Conservation (phyloP, 2,113 vertebrate genomes). For the cattle (Bos taurus) region DNA sequence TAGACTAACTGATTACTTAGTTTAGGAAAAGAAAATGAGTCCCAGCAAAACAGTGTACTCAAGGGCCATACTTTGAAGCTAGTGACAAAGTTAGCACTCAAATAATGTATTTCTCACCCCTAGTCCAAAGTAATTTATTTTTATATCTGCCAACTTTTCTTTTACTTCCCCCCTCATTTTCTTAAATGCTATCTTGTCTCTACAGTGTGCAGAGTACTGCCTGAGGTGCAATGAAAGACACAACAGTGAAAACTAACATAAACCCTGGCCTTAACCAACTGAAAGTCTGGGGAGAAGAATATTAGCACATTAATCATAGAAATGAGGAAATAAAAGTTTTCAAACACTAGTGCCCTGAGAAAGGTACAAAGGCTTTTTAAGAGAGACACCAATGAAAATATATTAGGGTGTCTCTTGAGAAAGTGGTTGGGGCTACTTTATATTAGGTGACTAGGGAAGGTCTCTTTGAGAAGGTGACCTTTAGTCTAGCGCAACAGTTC, state of each 20-base stretch:
- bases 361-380: background rate
- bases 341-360: background rate
- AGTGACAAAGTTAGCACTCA: background rate
- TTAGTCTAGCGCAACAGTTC: background rate
- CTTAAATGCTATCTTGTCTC: background rate
- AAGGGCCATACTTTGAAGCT: background rate
- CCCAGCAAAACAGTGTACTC: background rate
- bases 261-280: background rate
- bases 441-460: background rate
- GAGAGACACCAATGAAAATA: background rate
- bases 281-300: background rate
- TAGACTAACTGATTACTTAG: background rate
- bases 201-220: background rate
- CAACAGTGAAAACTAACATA: background rate
- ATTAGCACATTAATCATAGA: background rate
- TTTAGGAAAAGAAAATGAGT: background rate
- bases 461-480: background rate
- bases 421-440: background rate
- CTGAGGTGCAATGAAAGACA: background rate
- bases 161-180: background rate
- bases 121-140: background rate
- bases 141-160: background rate
- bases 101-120: background rate
- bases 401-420: background rate
- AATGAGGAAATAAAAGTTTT: background rate